Percentiles rank a stretch among this genome's conserved stretches.
Evolutionary conservation across 2,797 vertebrate genomes (phyloP).

Genomic region (Myotis myotis): DNA sequence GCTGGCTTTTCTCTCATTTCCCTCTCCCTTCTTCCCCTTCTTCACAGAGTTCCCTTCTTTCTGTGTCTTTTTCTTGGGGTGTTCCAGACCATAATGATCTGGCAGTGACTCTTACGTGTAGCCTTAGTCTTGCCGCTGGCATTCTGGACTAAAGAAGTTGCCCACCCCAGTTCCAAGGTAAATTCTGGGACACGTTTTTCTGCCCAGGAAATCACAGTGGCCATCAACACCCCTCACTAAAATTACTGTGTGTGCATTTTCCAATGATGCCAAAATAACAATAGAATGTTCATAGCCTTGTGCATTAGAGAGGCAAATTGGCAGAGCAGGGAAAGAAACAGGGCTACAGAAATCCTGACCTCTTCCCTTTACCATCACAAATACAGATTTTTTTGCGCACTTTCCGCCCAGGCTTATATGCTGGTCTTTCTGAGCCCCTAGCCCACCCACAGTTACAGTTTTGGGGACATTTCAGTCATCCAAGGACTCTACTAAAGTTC

Average conservation of each 20-base stretch:
- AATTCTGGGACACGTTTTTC: background rate
- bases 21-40: background rate
- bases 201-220: background rate
- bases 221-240: background rate
- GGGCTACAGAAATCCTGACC: background rate
- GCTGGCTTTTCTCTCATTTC: background rate
- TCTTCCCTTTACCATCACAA: background rate
- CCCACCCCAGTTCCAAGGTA: background rate
- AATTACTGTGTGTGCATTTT: background rate
- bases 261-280: background rate
- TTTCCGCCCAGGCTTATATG: background rate
- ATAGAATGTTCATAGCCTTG: background rate
- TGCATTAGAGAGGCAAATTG: background rate
- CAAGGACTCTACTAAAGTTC: background rate
- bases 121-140: background rate
- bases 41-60: background rate
- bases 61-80: background rate
- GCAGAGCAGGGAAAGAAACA: background rate
- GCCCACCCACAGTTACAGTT: background rate
- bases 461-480: background rate
- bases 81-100: background rate
- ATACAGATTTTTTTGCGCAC: background rate
- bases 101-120: background rate
- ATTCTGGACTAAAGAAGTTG: background rate
- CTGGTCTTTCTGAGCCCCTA: background rate